Conservation (phyloP, 2,113 vertebrate species). For the Bungarus multicinctus region DNA sequence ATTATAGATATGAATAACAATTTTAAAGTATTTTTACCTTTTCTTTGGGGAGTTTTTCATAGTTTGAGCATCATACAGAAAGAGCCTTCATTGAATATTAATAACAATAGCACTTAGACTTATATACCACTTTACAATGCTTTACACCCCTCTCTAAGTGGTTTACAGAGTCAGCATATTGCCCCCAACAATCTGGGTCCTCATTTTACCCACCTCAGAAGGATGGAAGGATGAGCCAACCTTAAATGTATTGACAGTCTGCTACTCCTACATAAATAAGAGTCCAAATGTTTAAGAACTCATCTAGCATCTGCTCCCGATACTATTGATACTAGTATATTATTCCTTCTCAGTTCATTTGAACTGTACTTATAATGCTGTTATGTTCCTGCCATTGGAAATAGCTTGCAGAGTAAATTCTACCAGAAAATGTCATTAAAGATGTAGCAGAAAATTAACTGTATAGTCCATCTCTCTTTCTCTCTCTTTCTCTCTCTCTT, state of each 20-base stretch:
- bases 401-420: neutral
- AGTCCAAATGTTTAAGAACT: neutral
- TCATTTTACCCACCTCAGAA: too few species aligned
- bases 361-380: neutral
- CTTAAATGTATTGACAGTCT: neutral
- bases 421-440: neutral
- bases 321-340: neutral
- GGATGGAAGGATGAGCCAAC: too few species aligned
- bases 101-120: too few species aligned
- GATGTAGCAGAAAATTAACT: neutral
- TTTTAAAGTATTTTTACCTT: neutral
- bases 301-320: neutral
- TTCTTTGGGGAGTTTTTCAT: neutral
- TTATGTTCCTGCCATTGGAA: neutral
- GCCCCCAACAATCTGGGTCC: too few species aligned
- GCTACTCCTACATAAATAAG: neutral
- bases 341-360: neutral
- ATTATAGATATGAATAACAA: neutral
- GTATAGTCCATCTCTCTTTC: neutral
- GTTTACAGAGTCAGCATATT: too few species aligned
- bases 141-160: too few species aligned
- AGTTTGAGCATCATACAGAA: neutral
- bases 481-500: neutral
- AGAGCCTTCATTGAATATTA: neutral
- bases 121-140: too few species aligned